Conservation (phyloP, 2,113 vertebrate genomes). For the Lophius piscatorius region DNA sequence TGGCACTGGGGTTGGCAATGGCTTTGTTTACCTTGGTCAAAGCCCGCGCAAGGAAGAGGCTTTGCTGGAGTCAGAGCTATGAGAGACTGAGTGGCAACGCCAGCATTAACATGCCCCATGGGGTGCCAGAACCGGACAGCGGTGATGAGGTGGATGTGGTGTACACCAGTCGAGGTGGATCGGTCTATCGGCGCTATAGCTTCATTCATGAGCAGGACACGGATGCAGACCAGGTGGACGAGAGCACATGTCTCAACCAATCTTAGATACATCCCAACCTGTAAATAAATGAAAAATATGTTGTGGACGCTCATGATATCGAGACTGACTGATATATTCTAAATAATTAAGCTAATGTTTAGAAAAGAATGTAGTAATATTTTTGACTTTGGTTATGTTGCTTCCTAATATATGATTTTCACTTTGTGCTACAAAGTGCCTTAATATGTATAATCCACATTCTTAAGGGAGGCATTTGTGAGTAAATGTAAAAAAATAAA, state of each 20-base stretch:
- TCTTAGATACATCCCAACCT: slow-evolving; percentile 14
- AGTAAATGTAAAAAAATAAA: slow-evolving; percentile 6
- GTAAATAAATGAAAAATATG: not conserved
- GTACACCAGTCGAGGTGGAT: slow-evolving; percentile 79
- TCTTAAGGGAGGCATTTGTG: slow-evolving; percentile 21
- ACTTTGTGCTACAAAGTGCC: slow-evolving; percentile 49
- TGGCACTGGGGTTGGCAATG: slow-evolving; percentile 66
- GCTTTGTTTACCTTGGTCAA: slow-evolving; percentile 66
- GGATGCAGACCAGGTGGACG: slow-evolving; percentile 55
- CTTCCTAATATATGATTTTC: slow-evolving; percentile 15
- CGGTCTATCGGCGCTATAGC: slow-evolving; percentile 72
- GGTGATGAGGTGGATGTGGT: slow-evolving; percentile 82
- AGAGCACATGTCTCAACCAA: slow-evolving; percentile 59
- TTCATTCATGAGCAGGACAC: slow-evolving; percentile 67
- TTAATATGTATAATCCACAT: slow-evolving; percentile 37
- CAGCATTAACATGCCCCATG: slow-evolving; percentile 72
- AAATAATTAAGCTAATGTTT: slow-evolving; percentile 17
- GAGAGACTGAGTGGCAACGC: slow-evolving; percentile 77
- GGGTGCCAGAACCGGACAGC: slow-evolving; percentile 77
- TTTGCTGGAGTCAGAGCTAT: slow-evolving; percentile 82
- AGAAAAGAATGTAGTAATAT: slow-evolving; percentile 3
- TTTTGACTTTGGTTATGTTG: slow-evolving; percentile 2
- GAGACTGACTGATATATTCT: slow-evolving; percentile 9
- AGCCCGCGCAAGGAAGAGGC: slow-evolving; percentile 72
- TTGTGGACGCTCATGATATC: slow-evolving; percentile 2